Evolutionary conservation across 2,113 vertebrate species (phyloP).

Genomic region (Indicator indicator): DNA sequence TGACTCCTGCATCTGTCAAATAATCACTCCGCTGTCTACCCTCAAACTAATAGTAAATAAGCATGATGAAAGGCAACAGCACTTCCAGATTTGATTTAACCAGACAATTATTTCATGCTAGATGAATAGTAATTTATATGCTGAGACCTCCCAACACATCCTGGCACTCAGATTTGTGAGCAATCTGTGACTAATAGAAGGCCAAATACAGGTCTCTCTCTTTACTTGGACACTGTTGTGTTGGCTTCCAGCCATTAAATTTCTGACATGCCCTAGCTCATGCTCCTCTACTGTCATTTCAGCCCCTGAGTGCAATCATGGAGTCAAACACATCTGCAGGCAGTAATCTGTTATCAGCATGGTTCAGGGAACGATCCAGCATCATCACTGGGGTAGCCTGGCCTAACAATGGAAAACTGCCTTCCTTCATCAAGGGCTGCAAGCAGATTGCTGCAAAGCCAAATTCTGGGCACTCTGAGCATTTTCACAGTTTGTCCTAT

Average conservation of each 20-base stretch:
- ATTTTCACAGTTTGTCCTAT: background rate
- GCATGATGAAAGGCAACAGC: slow-evolving; percentile 17
- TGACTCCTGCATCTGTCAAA: background rate
- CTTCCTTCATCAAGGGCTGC: background rate
- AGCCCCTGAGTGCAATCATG: background rate
- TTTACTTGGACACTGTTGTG: slow-evolving; percentile 16
- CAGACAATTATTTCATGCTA: slow-evolving; percentile 27
- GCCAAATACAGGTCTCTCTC: background rate
- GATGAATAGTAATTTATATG: slow-evolving; percentile 39
- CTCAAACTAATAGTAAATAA: background rate
- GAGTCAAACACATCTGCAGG: background rate
- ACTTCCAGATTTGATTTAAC: slow-evolving; percentile 4
- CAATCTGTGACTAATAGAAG: slow-evolving; percentile 51
- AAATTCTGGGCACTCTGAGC: background rate
- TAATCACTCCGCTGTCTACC: background rate
- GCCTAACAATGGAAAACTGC: background rate
- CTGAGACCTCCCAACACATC: slow-evolving; percentile 34
- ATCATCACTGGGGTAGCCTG: background rate
- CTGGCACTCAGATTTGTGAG: slow-evolving; percentile 24
- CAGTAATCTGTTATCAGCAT: background rate
- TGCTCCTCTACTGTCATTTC: background rate
- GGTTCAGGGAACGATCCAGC: background rate
- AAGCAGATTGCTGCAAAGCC: background rate
- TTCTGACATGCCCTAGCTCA: background rate
- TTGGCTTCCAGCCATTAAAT: background rate